phyloP scores from a whole-genome alignment of 2,888 invertebrate genomes.

The Athalia circularis region DNA sequence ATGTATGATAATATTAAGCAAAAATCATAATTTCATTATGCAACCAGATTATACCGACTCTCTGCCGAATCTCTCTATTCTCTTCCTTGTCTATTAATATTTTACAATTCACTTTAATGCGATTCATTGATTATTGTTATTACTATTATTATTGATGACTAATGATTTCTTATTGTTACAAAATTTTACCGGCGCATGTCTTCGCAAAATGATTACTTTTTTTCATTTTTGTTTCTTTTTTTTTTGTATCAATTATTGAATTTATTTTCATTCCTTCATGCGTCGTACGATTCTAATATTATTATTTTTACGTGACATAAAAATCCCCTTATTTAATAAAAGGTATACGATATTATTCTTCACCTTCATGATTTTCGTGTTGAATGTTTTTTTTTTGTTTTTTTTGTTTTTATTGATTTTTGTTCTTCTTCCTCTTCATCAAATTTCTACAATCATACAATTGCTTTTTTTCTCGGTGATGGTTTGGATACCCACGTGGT shows the following conservation, averaged over 20 bases:
- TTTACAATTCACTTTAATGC: neutral
- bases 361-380: too few species aligned
- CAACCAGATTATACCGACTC: conserved; percentile 8
- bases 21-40: conserved; percentile 26
- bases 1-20: conserved; percentile 49
- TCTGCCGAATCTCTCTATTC: neutral
- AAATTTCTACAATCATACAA: too few species aligned
- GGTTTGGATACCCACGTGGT: too few species aligned
- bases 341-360: too few species aligned
- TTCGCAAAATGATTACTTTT: neutral
- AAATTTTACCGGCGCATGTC: conserved; percentile 17
- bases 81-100: neutral
- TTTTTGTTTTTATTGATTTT: too few species aligned
- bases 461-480: too few species aligned
- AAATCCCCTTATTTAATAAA: too few species aligned
- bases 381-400: too few species aligned
- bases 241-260: conserved; percentile 42
- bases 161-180: conserved; percentile 43
- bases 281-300: too few species aligned
- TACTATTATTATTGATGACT: conserved; percentile 41
- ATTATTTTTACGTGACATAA: too few species aligned
- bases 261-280: too few species aligned
- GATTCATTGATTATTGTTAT: neutral
- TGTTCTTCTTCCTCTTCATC: too few species aligned
- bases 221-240: conserved; percentile 57